Percentiles rank a stretch among this genome's conserved stretches.
These are phyloP conservation scores for Lasioglossum morio DNA, from an alignment of 2,888 invertebrate genomes.

Conservation along the genomic window DNA sequence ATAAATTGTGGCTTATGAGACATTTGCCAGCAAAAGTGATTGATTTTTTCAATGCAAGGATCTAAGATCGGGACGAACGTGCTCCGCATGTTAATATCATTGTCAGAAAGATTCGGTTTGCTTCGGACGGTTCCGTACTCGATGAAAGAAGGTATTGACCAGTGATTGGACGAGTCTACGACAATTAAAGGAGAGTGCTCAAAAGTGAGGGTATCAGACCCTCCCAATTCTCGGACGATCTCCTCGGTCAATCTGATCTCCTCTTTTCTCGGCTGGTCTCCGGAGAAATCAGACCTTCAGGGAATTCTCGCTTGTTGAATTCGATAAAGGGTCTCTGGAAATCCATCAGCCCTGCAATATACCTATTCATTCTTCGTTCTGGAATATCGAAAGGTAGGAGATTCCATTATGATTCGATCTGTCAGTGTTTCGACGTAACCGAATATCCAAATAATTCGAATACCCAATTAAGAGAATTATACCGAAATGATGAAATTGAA, in stretches of 20 bases:
- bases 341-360: constrained; percentile 49
- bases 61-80: not conserved
- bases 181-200: constrained; percentile 26
- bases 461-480: not conserved
- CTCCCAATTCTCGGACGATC: constrained; percentile 34
- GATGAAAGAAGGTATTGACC: not conserved
- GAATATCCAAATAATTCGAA: not conserved
- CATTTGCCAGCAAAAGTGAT: not conserved
- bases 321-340: constrained; percentile 50
- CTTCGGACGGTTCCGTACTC: not conserved
- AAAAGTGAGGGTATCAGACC: constrained; percentile 32
- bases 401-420: constrained; percentile 6
- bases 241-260: constrained; percentile 47
- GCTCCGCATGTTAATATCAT: not conserved
- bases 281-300: constrained; percentile 56
- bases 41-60: too few species aligned
- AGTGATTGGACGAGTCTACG: constrained; percentile 12
- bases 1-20: not conserved
- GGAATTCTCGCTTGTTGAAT: constrained; percentile 53
- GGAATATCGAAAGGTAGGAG: constrained; percentile 12
- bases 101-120: not conserved
- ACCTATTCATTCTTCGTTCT: constrained; percentile 32
- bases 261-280: constrained; percentile 32
- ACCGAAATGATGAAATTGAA: not conserved
- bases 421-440: not conserved